A percentile compares a stretch with the other conserved stretches of the same genome.
phyloP scores from a whole-genome alignment of 2,113 vertebrate species.

The Sminthopsis crassicaudata region DNA sequence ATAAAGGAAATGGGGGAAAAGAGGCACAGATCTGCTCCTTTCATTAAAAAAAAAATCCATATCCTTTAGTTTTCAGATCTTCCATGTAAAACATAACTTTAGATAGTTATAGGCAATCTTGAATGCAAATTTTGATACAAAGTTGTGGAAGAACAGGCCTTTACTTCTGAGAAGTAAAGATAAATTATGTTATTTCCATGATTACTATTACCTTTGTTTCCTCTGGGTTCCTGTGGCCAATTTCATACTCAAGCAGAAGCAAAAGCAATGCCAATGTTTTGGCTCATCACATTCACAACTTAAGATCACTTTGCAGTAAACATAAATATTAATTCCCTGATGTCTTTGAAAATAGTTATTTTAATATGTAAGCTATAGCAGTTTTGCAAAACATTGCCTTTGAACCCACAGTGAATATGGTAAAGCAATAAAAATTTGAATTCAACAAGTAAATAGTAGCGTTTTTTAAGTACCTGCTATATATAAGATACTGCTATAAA shows the following conservation, averaged over 20 bases:
- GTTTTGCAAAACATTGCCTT: constrained; percentile 44
- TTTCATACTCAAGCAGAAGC: neutral
- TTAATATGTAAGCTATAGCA: neutral
- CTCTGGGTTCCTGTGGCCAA: neutral
- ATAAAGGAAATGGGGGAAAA: neutral
- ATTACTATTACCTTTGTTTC: neutral
- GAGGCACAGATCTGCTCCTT: neutral
- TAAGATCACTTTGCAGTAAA: constrained; percentile 27
- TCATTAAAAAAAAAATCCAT: neutral
- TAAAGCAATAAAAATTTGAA: neutral
- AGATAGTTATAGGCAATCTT: neutral
- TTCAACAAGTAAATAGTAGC: neutral
- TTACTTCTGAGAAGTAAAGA: constrained; percentile 21
- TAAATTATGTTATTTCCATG: neutral
- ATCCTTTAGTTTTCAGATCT: neutral
- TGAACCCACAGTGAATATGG: neutral
- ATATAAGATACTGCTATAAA: neutral
- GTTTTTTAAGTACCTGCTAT: neutral
- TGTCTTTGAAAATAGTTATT: neutral
- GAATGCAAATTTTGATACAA: neutral
- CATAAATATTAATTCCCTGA: constrained; percentile 11
- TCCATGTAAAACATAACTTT: constrained; percentile 40
- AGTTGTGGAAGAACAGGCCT: constrained; percentile 1
- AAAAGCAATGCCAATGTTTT: constrained; percentile 5
- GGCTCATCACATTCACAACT: neutral